phyloP scores from a whole-genome alignment of 2,113 vertebrate species.

The Phyllostomus hastatus region DNA sequence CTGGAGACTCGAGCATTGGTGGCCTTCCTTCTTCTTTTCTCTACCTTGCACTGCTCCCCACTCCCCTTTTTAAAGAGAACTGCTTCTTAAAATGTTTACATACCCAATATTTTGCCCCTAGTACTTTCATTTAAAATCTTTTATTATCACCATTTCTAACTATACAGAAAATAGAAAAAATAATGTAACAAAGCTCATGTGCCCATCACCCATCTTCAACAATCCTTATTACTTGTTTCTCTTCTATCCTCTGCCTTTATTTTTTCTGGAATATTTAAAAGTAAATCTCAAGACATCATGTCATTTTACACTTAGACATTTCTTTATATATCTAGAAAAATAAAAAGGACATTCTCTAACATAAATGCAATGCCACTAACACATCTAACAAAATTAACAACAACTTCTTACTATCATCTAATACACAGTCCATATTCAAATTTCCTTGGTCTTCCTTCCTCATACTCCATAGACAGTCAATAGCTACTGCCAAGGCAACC shows the following conservation, averaged over 20 bases:
- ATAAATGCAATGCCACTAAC: neutral
- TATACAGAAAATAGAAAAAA: neutral
- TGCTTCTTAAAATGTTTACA: conserved; percentile 28
- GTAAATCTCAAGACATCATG: neutral
- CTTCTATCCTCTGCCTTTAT: neutral
- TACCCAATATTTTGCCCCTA: neutral
- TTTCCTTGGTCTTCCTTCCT: neutral
- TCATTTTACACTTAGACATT: neutral
- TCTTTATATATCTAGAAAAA: neutral
- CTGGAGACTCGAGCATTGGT: neutral
- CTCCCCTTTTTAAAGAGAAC: neutral
- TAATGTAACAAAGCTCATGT: neutral
- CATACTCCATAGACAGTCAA: neutral
- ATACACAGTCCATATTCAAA: neutral
- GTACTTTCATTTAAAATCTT: neutral
- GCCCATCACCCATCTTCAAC: neutral
- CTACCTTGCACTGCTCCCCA: no score
- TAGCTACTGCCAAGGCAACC: neutral
- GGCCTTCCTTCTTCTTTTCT: neutral
- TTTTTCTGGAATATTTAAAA: conserved; percentile 9
- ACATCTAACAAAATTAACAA: neutral
- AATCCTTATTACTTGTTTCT: neutral
- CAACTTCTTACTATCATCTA: neutral
- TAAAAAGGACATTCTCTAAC: neutral
- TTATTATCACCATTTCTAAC: conserved; percentile 19